Evolutionary conservation across 2,113 vertebrate species (phyloP).

Genomic region (Erythrolamprus reginae): DNA sequence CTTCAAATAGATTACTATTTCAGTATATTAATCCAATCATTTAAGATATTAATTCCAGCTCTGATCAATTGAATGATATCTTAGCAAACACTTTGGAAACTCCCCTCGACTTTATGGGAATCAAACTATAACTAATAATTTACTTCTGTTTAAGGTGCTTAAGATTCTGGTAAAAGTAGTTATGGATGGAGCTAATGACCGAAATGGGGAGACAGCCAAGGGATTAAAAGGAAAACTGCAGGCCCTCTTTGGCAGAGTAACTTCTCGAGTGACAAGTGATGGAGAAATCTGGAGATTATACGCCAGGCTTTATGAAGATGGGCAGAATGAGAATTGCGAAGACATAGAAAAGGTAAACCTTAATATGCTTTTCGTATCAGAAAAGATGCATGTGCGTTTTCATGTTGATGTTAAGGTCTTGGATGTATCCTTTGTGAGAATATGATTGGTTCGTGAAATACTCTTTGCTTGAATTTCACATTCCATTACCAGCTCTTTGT

Average conservation of each 20-base stretch:
- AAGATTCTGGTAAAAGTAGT: slow-evolving; percentile 82
- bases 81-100: background rate
- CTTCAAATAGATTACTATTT: background rate
- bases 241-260: slow-evolving; percentile 87
- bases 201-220: slow-evolving; percentile 65
- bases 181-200: slow-evolving; percentile 72
- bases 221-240: slow-evolving; percentile 73
- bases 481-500: background rate
- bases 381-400: background rate
- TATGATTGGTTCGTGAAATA: background rate
- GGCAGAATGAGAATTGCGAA: slow-evolving; percentile 69
- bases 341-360: slow-evolving; percentile 84
- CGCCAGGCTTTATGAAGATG: slow-evolving; percentile 78
- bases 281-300: slow-evolving; percentile 86
- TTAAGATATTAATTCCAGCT: background rate
- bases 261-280: slow-evolving; percentile 80
- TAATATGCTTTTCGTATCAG: background rate
- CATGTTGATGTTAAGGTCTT: background rate
- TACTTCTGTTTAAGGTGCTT: slow-evolving; percentile 73
- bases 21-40: background rate
- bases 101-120: background rate
- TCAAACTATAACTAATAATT: background rate
- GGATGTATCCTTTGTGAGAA: background rate
- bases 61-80: background rate
- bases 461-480: background rate